These are phyloP conservation scores for Lerista edwardsae DNA, from an alignment of 2,797 vertebrate species.

Conservation along the genomic window DNA sequence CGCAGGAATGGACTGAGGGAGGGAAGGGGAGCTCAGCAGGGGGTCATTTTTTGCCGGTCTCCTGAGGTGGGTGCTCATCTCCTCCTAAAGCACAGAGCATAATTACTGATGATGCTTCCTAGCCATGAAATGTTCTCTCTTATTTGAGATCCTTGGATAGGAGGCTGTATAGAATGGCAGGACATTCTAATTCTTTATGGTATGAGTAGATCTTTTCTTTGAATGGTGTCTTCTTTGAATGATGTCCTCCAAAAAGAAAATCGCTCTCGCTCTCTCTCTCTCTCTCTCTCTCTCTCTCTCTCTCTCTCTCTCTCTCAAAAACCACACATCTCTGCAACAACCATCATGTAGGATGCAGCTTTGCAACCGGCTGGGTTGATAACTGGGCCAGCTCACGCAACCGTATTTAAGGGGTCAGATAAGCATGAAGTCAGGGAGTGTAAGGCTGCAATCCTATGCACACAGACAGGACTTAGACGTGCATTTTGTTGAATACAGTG, in stretches of 20 bases:
- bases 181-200: conserved; percentile 10
- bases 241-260: neutral
- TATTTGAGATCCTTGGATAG: conserved; percentile 17
- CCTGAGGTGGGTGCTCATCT: neutral
- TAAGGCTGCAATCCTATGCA: too few relatives aligned
- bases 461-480: too few relatives aligned
- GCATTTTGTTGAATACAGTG: too few relatives aligned
- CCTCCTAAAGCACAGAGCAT: neutral
- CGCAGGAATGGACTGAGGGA: conserved; percentile 41
- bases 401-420: neutral
- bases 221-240: neutral
- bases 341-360: too few relatives aligned
- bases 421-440: neutral
- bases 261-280: neutral
- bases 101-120: conserved; percentile 5
- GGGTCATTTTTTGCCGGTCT: neutral
- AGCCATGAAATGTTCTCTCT: neutral
- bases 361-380: neutral
- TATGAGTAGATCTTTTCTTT: neutral
- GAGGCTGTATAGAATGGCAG: neutral
- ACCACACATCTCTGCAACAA: too few relatives aligned
- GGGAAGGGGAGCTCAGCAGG: conserved; percentile 12
- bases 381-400: neutral
- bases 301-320: neutral
- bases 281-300: too few relatives aligned